phyloP scores from a whole-genome alignment of 1,140 invertebrate species.

The Nasonia giraulti region DNA sequence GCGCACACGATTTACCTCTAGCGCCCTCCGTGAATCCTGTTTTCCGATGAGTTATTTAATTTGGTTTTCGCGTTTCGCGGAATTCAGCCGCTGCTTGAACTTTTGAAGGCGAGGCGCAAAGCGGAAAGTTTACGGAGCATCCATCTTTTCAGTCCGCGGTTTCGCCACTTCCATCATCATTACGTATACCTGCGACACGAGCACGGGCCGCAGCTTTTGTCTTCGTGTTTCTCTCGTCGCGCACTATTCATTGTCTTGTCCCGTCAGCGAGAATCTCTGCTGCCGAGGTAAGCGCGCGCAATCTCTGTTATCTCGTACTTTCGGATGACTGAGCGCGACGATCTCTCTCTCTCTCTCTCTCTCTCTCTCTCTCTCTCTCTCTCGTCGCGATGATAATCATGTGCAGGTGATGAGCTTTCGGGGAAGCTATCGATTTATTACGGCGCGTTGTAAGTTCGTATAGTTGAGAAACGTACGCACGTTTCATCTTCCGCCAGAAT shows the following conservation, averaged over 20 bases:
- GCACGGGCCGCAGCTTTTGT: not conserved
- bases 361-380: too few relatives aligned
- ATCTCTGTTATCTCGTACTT: slow-evolving; percentile 9
- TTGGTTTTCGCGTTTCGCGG: not conserved
- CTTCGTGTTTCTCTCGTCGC: not conserved
- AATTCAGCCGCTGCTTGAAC: not conserved
- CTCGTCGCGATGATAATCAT: not conserved
- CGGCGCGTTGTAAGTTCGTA: too few relatives aligned
- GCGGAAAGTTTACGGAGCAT: too few relatives aligned
- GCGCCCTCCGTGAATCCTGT: not conserved
- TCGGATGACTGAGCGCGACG: not conserved
- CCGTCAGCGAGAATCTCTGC: not conserved
- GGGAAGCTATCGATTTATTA: not conserved
- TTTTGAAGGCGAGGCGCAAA: too few relatives aligned
- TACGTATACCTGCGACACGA: too few relatives aligned
- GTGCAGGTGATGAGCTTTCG: not conserved
- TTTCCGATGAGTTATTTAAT: not conserved
- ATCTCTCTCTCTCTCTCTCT: not conserved
- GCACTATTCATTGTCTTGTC: not conserved
- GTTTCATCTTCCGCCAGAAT: too few relatives aligned
- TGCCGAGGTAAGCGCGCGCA: not conserved
- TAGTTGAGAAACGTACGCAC: too few relatives aligned
- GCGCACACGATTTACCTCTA: too few relatives aligned
- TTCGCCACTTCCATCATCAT: too few relatives aligned
- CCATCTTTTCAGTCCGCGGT: too few relatives aligned